Conservation (phyloP, 2,888 invertebrate species). For the Orthosia gothica region DNA sequence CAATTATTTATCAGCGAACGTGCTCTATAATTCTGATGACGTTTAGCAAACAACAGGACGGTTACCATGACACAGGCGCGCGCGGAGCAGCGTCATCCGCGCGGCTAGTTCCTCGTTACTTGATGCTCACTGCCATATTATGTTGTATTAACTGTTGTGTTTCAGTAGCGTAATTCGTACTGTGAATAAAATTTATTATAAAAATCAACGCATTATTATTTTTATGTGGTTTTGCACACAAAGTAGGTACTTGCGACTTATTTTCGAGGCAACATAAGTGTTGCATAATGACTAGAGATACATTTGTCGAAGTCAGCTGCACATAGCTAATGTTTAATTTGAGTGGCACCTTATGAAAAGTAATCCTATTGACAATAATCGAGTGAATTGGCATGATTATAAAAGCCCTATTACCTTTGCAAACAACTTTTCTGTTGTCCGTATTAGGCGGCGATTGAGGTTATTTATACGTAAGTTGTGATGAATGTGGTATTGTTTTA, state of each 20-base stretch:
- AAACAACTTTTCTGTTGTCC: background rate
- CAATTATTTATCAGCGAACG: slow-evolving; percentile 31
- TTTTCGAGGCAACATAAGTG: slow-evolving; percentile 2
- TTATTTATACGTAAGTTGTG: background rate
- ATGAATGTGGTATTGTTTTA: background rate
- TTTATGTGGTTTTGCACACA: background rate
- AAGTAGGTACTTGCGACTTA: background rate
- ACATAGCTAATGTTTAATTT: background rate
- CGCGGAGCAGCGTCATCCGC: slow-evolving; percentile 19
- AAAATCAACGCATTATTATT: slow-evolving; percentile 2
- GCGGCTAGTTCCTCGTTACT: slow-evolving; percentile 12
- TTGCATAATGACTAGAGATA: too few relatives aligned
- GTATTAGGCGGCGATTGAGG: too few relatives aligned
- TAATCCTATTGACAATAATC: background rate
- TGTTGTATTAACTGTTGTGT: slow-evolving; percentile 80
- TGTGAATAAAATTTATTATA: slow-evolving; percentile 58
- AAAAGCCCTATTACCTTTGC: background rate
- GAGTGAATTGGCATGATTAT: background rate
- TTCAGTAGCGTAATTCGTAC: slow-evolving; percentile 69
- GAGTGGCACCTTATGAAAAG: background rate
- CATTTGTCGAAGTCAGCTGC: background rate
- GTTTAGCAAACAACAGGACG: slow-evolving; percentile 34
- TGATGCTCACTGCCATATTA: slow-evolving; percentile 81
- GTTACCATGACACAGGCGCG: slow-evolving; percentile 30
- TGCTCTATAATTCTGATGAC: slow-evolving; percentile 25